Evolutionary conservation across 2,797 vertebrate species (phyloP).

Genomic region (Rhinoraja longicauda): DNA sequence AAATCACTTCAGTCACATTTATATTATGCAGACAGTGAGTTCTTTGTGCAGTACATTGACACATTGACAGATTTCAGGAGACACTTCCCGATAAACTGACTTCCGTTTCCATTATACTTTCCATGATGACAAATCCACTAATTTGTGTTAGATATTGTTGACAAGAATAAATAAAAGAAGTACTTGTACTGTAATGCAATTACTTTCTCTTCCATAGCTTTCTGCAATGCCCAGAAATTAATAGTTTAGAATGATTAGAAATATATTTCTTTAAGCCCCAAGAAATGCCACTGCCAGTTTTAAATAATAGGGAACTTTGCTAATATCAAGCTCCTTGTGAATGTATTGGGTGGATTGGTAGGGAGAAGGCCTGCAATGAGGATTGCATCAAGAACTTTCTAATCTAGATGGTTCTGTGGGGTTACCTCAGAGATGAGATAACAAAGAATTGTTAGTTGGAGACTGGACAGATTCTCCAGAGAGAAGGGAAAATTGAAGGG

Average conservation of each 20-base stretch:
- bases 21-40: neutral
- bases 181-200: neutral
- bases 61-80: neutral
- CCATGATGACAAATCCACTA: neutral
- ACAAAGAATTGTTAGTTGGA: neutral
- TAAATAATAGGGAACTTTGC: neutral
- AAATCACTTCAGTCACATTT: neutral
- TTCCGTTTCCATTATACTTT: neutral
- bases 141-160: neutral
- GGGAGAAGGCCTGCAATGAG: neutral
- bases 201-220: neutral
- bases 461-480: neutral
- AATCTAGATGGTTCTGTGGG: neutral
- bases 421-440: neutral
- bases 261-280: neutral
- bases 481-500: neutral
- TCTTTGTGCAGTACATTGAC: neutral
- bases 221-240: neutral
- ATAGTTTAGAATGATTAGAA: neutral
- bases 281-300: neutral
- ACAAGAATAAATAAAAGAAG: neutral
- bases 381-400: neutral
- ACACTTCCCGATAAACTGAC: neutral
- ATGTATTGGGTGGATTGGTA: neutral
- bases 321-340: neutral